These are phyloP conservation scores for Chrysolophus pictus DNA, from an alignment of 2,797 vertebrate species.

Conservation along the genomic window DNA sequence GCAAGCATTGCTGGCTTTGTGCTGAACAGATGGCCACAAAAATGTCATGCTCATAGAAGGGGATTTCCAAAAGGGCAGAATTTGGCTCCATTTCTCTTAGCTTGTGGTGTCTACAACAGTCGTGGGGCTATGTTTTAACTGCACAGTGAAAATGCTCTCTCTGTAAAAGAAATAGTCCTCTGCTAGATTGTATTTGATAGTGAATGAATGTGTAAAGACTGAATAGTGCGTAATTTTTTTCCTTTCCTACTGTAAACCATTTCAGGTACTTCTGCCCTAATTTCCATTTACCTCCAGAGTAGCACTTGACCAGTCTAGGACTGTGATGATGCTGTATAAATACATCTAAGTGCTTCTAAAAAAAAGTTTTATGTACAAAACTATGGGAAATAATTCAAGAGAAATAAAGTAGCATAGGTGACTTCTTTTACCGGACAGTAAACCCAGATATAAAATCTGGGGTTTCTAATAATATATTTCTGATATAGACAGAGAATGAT, in stretches of 20 bases:
- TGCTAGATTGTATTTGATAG: neutral
- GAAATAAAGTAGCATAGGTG: neutral
- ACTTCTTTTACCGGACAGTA: neutral
- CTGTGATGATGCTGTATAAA: neutral
- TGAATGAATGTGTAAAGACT: neutral
- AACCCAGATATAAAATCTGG: neutral
- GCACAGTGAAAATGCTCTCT: neutral
- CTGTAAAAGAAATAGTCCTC: neutral
- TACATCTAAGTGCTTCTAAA: neutral
- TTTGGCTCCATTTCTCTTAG: neutral
- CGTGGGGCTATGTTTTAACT: neutral
- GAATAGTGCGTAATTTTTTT: neutral
- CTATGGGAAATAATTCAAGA: neutral
- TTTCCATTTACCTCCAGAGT: neutral
- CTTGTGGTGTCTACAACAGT: neutral
- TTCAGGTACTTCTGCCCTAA: neutral
- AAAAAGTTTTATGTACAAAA: neutral
- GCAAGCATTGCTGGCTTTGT: neutral
- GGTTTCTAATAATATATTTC: neutral
- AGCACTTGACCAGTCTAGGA: neutral
- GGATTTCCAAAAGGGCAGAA: neutral
- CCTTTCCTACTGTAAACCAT: neutral
- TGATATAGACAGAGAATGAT: neutral
- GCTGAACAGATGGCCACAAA: neutral
- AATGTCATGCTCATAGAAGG: neutral